Base-by-base conservation (phyloP, 2,113 vertebrate species). In the Dunckerocampus dactyliophorus region DNA sequence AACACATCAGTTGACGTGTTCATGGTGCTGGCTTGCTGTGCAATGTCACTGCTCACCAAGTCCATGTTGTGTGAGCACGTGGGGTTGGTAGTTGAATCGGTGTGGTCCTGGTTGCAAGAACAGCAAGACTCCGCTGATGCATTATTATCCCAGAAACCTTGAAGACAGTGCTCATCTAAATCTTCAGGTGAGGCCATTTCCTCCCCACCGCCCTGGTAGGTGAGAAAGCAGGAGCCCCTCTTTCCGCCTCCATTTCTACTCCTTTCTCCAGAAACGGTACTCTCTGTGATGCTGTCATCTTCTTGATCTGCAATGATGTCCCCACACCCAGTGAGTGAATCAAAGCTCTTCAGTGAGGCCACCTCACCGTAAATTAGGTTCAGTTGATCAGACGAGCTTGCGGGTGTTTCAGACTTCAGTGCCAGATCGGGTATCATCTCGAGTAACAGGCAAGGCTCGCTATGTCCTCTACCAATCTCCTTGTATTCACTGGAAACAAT, bases 241-340 rank as follows among this genome's bases (percentile, higher is more conserved):
- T 99, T 98, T n/a, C 90, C 77, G 16, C 90, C 77, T 1, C 90
- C 76, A 0, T 92, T 95, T 20, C 94, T 83, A 80, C 91, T 89
- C 79, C 95, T 90, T 58, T 96, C 95, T 28, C 91, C 92, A 0
- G 94, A 92, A 12, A 95, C 88, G 0, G 91, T 91, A 82, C 92
- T 95, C 63, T 98, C 95, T 0, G 93, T 87, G 37, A 95, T 90
- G 59, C 93, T 93, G 72, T 95, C 94, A 0, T 97, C 92, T 50
- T 99, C 96, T 2, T 95, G 96, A 82, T 99, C 97, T 0, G 97
- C 97, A 8, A 96, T 98, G 45, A 98, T 97, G 39, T 99, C 97
- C 14, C 97, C 97, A 1, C 97, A 99, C 1, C 97, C 97, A 0
- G 96, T 98, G 65, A 99, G 85, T 0, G 97, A 99, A 62, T 99